Percentiles rank a stretch among this genome's conserved stretches.
Evolutionary conservation across 2,113 vertebrate genomes (phyloP).

Genomic region (Morone saxatilis): DNA sequence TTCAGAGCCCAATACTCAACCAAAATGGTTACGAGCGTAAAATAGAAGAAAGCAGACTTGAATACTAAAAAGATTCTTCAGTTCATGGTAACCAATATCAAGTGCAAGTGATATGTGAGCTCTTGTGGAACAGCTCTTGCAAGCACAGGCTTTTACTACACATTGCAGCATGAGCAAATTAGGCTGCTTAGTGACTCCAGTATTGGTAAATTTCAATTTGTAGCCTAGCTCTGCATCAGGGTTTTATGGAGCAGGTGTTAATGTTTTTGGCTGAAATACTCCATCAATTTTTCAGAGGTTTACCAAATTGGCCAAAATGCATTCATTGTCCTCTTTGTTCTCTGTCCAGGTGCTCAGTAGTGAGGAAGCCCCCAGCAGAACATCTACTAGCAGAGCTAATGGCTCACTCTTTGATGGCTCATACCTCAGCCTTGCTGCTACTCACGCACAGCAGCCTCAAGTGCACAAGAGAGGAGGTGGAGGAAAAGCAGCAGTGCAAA

Average conservation of each 20-base stretch:
- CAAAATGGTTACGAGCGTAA: conserved; percentile 12
- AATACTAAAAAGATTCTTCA: conserved; percentile 29
- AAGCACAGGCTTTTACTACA: conserved; percentile 46
- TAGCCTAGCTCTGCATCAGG: conserved; percentile 44
- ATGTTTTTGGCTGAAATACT: conserved; percentile 51
- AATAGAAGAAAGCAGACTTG: conserved; percentile 31
- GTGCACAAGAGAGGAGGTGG: conserved; percentile 27
- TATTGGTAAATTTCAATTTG: conserved; percentile 55
- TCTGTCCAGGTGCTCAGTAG: conserved; percentile 70
- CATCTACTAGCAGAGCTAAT: conserved; percentile 58
- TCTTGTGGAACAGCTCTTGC: conserved; percentile 30
- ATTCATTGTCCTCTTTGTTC: conserved; percentile 58
- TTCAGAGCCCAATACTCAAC: conserved; percentile 1
- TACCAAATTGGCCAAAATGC: conserved; percentile 51
- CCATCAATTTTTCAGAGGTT: conserved; percentile 44
- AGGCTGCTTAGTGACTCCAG: conserved; percentile 48
- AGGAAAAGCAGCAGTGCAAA: conserved; percentile 29
- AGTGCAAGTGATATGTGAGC: conserved; percentile 32
- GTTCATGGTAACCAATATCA: background rate
- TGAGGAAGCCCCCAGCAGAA: conserved; percentile 58
- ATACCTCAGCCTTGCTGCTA: conserved; percentile 71
- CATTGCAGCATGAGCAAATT: conserved; percentile 53
- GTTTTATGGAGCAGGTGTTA: conserved; percentile 50
- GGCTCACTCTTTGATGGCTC: conserved; percentile 76
- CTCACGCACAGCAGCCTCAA: conserved; percentile 40